Evolutionary conservation across 1,140 invertebrate genomes (phyloP).

Genomic region (Paralvinella palmiformis): DNA sequence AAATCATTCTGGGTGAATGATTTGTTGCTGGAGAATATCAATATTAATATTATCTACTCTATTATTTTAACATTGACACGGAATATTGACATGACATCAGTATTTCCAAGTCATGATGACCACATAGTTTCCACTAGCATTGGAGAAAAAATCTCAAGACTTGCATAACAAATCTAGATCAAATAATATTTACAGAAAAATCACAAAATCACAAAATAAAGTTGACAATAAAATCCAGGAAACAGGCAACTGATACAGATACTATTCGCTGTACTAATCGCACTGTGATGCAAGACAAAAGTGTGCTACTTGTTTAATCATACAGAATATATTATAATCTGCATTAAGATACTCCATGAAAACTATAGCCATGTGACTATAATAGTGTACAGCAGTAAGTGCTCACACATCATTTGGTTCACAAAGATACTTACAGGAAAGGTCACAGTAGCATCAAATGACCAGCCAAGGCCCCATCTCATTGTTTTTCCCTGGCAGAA

Average conservation of each 20-base stretch:
- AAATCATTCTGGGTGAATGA: no score
- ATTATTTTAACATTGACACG: no score
- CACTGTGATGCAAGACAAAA: neutral
- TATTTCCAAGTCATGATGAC: no score
- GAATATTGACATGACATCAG: no score
- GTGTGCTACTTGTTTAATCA: neutral
- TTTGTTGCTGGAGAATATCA: no score
- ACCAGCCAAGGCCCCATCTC: conserved; percentile 63
- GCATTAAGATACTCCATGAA: neutral
- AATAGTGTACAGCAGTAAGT: neutral
- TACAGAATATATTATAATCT: neutral
- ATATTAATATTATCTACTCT: no score
- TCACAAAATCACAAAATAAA: no score
- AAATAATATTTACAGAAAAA: no score
- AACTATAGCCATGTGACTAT: neutral
- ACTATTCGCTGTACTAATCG: neutral
- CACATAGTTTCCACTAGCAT: no score
- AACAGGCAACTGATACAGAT: neutral
- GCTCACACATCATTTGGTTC: neutral
- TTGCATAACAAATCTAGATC: no score
- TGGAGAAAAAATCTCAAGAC: no score
- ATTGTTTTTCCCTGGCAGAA: conserved; percentile 92
- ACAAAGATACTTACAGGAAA: conserved; percentile 39
- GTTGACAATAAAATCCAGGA: neutral
- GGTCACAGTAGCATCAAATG: conserved; percentile 48